A percentile compares a stretch with the other conserved stretches of the same genome.
phyloP scores from a whole-genome alignment of 2,797 vertebrate species.

The Oreonectes daqikongensis region DNA sequence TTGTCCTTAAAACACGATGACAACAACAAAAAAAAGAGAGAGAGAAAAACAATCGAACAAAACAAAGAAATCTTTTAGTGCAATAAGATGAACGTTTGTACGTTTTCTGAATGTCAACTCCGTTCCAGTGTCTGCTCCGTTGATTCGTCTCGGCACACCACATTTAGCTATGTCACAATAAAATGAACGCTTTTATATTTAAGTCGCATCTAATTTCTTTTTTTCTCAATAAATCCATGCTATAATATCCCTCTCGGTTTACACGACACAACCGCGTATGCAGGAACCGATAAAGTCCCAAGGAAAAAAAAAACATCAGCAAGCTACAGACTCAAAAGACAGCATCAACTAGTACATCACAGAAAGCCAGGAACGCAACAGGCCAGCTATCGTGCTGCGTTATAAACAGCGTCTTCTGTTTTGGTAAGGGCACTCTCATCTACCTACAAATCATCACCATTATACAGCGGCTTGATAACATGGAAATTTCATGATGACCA shows the following conservation, averaged over 20 bases:
- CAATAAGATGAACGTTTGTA: constrained; percentile 93
- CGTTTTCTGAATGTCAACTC: constrained; percentile 80
- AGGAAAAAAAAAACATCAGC: constrained; percentile 76
- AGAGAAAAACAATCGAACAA: constrained; percentile 92
- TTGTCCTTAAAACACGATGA: no score
- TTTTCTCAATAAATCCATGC: constrained; percentile 76
- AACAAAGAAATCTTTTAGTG: constrained; percentile 86
- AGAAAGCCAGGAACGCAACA: constrained; percentile 81
- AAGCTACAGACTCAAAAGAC: constrained; percentile 79
- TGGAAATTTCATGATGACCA: constrained; percentile 72
- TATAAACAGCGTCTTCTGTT: constrained; percentile 69
- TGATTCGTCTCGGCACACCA: constrained; percentile 72
- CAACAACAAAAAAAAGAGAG: constrained; percentile 63
- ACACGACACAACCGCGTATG: constrained; percentile 76
- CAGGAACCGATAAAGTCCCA: constrained; percentile 77
- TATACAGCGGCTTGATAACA: constrained; percentile 81
- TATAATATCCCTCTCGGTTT: constrained; percentile 77
- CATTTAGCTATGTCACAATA: constrained; percentile 71
- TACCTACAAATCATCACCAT: constrained; percentile 79
- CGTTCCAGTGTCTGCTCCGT: constrained; percentile 81
- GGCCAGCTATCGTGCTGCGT: constrained; percentile 80
- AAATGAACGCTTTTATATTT: constrained; percentile 77
- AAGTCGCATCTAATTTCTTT: constrained; percentile 68
- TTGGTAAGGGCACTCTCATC: constrained; percentile 77
- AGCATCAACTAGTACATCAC: constrained; percentile 80